Base-by-base conservation (phyloP, 2,797 vertebrate species). In the Adrianichthys oophorus region DNA sequence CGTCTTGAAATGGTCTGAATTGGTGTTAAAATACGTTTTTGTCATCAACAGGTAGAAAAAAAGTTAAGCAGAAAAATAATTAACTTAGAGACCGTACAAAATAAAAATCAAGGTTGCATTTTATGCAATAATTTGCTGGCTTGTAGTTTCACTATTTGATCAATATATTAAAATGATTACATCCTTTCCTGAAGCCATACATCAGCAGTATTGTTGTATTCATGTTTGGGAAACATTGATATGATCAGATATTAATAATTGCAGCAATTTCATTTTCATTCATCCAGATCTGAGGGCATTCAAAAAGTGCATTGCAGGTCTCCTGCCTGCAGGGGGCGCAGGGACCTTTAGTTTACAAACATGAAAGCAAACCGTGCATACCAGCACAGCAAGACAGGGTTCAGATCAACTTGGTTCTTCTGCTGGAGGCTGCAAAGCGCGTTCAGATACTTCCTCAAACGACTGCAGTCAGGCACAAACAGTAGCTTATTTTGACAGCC, bases 401-500 rank as follows among this genome's bases (percentile, higher is more conserved):
- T 37, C 29, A 37, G 32, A 37, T 37, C 10, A 12, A 37, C 32
- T 37, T 12, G 10, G 32, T 12, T 29, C 7, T 26, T 10, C 10
- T 12, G 32, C 32, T 37, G 32, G 32, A 37, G 10, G 32, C 32
- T 12, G 32, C 32, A 4, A 37, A 37, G 32, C 32, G 32, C 32
- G 85, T 87, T 83, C 53, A 70, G 54, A 72, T 79, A 49, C 75
- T 71, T 88, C 65, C 59, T 78, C 60, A 51, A 83, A 80, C 82
- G 71, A 83, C 83, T 83, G 77, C 76, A 84, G 75, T 78, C 62
- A 65, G 85, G 72, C 77, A 81, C 70, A 76, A 53, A 80, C 72
- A 70, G 65, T 76, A 86, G 82, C 85, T 85, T 81, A 83, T 83
- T 76, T 75, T 41, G 76, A 79, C 65, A 86, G 75, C 80, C 77